phyloP scores from a whole-genome alignment of 2,888 invertebrate species.

The Ichneumon xanthorius region DNA sequence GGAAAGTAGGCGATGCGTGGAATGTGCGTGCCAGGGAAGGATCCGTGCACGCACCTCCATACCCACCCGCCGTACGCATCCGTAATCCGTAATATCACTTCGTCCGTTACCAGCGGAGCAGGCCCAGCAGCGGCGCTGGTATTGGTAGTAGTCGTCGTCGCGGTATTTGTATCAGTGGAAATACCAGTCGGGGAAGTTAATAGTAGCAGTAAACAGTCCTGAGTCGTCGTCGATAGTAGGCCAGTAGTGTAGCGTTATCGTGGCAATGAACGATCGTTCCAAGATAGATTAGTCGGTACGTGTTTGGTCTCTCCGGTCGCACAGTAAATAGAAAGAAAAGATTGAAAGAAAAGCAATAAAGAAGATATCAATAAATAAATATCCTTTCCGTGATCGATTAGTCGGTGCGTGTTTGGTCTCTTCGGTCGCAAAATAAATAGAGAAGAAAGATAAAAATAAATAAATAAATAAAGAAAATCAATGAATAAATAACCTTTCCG shows the following conservation, averaged over 20 bases:
- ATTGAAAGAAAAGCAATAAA: too few relatives aligned
- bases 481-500: constrained; percentile 4
- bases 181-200: constrained; percentile 1
- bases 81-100: constrained; percentile 68
- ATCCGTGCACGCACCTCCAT: constrained; percentile 61
- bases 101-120: constrained; percentile 60
- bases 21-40: constrained; percentile 51
- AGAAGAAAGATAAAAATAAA: too few relatives aligned
- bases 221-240: constrained; percentile 37
- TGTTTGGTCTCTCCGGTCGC: constrained; percentile 17
- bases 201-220: constrained; percentile 32
- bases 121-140: not conserved
- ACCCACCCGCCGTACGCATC: constrained; percentile 61
- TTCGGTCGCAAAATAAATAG: constrained; percentile 18
- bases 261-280: not conserved
- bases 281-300: not conserved
- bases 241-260: constrained; percentile 22
- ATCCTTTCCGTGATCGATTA: not conserved
- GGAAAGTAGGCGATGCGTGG: constrained; percentile 67
- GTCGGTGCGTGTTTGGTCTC: constrained; percentile 1
- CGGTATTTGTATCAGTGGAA: constrained; percentile 15
- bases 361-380: not conserved
- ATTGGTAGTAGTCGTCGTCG: constrained; percentile 2
- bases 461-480: not conserved
- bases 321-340: not conserved